A percentile compares a stretch with the other conserved stretches of the same genome.
These are phyloP conservation scores for Amiota communis DNA, from an alignment of 2,888 invertebrate species.

Conservation along the genomic window DNA sequence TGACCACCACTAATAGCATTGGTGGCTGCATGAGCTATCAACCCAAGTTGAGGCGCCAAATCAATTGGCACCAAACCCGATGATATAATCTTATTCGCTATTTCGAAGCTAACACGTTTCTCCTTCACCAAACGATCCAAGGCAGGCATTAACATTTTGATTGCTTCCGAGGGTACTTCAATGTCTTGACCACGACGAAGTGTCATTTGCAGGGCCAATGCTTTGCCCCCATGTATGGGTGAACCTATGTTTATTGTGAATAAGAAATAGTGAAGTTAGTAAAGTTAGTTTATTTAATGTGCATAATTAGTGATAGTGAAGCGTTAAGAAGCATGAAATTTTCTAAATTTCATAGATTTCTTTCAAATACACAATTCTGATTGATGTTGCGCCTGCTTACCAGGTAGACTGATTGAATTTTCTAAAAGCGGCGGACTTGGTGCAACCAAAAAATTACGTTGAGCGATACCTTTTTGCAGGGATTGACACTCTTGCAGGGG, in stretches of 20 bases:
- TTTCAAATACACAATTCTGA: neutral
- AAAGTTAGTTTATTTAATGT: no score
- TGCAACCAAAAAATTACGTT: slow-evolving; percentile 72
- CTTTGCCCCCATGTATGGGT: slow-evolving; percentile 76
- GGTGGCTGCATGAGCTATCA: slow-evolving; percentile 75
- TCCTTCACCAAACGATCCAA: slow-evolving; percentile 73
- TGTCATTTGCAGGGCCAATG: slow-evolving; percentile 59
- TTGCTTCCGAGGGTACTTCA: slow-evolving; percentile 74
- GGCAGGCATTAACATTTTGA: slow-evolving; percentile 73
- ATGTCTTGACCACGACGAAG: slow-evolving; percentile 68
- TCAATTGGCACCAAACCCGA: slow-evolving; percentile 74
- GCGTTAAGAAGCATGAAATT: no score
- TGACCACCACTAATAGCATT: slow-evolving; percentile 70
- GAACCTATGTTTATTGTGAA: slow-evolving; percentile 73
- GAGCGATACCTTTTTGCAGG: slow-evolving; percentile 77
- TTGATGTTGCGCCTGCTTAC: slow-evolving; percentile 57
- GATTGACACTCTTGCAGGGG: slow-evolving; percentile 86
- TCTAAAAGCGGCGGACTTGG: slow-evolving; percentile 73
- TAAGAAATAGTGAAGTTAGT: neutral
- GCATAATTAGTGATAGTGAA: no score
- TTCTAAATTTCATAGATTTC: slow-evolving; percentile 14
- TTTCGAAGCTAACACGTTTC: slow-evolving; percentile 71
- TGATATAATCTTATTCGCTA: slow-evolving; percentile 73
- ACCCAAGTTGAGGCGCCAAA: slow-evolving; percentile 75
- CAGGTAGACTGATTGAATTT: slow-evolving; percentile 74